Percentiles rank a stretch among this genome's conserved stretches.
Evolutionary conservation across 2,113 vertebrate genomes (phyloP).

Genomic region (Emydura subglobosa): DNA sequence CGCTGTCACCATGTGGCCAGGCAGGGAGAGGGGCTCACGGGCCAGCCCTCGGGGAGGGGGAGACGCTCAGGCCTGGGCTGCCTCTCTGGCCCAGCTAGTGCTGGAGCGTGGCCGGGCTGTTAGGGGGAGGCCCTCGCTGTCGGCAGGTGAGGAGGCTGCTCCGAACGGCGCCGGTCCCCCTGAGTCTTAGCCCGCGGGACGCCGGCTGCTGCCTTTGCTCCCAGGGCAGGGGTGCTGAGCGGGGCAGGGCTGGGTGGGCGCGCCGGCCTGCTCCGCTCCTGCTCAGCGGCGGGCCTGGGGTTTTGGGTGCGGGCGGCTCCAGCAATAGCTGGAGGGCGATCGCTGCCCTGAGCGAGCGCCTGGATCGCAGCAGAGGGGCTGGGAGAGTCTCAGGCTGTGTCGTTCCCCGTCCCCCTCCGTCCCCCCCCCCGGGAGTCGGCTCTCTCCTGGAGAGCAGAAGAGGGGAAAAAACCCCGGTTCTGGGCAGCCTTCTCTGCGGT

Average conservation of each 20-base stretch:
- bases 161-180: background rate
- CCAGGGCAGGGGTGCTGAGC: background rate
- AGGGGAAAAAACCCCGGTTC: too few relatives aligned
- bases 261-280: too few relatives aligned
- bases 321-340: background rate
- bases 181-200: background rate
- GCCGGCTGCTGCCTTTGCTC: background rate
- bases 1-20: too few relatives aligned
- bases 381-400: background rate
- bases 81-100: background rate
- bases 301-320: background rate
- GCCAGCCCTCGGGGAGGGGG: background rate
- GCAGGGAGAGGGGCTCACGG: background rate
- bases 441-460: too few relatives aligned
- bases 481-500: too few relatives aligned
- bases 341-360: too few relatives aligned
- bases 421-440: too few relatives aligned
- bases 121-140: background rate
- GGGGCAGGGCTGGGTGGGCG: background rate
- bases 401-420: too few relatives aligned
- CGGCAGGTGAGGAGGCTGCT: background rate
- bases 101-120: background rate
- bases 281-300: too few relatives aligned
- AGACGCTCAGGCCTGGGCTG: background rate
- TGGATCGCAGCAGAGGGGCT: too few relatives aligned